These are phyloP conservation scores for Muntiacus muntjak DNA, from an alignment of 2,113 vertebrate genomes.

Conservation along the genomic window DNA sequence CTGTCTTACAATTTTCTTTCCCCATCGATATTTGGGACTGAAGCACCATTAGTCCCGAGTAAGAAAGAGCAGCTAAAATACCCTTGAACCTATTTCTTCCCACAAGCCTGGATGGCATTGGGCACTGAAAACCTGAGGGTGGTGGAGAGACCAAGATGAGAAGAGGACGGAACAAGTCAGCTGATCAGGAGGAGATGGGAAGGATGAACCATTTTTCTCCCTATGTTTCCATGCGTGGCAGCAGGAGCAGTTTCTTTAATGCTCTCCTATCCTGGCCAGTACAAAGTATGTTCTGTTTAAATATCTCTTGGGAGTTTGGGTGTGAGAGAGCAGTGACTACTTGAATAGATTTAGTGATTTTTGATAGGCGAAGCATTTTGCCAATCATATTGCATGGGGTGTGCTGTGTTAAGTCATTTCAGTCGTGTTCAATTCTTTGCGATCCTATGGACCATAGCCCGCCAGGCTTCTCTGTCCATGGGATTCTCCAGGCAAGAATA, in stretches of 20 bases:
- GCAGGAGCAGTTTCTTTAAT: background rate
- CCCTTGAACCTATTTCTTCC: background rate
- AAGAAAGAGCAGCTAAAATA: background rate
- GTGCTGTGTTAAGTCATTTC: background rate
- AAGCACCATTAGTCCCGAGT: background rate
- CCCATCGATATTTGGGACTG: background rate
- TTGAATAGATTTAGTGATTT: constrained; percentile 35
- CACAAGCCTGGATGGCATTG: background rate
- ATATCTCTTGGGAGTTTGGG: background rate
- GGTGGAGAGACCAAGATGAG: background rate
- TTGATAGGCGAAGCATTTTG: constrained; percentile 24
- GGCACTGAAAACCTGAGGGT: background rate
- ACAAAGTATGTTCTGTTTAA: constrained; percentile 32
- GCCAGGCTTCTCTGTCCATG: background rate
- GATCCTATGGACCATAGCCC: rapidly evolving
- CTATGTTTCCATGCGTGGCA: background rate
- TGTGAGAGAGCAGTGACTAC: background rate
- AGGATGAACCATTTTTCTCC: background rate
- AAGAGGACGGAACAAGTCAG: background rate
- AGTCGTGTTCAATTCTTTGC: background rate
- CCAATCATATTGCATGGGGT: constrained; percentile 16
- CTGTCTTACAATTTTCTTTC: background rate
- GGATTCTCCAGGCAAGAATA: background rate
- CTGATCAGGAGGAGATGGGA: background rate
- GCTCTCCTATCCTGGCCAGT: background rate